Evolutionary conservation across 2,797 vertebrate genomes (phyloP).

Genomic region (Lycodopsis pacificus): DNA sequence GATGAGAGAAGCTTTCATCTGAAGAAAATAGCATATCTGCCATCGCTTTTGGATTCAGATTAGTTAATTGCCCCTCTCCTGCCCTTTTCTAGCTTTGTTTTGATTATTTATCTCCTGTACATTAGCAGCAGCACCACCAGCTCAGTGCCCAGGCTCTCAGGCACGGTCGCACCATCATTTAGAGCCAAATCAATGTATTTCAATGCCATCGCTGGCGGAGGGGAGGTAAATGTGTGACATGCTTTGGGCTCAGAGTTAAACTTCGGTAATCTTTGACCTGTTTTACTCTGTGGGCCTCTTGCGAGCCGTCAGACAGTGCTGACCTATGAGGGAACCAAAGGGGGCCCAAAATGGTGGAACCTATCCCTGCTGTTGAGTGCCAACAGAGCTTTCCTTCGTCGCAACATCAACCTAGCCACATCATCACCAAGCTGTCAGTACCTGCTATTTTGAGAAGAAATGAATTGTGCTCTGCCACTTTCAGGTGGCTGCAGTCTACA

Average conservation of each 20-base stretch:
- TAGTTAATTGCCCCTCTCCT: conserved; percentile 22
- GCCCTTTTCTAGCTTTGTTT: conserved; percentile 5
- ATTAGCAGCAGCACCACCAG: conserved; percentile 6
- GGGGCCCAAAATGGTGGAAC: not conserved
- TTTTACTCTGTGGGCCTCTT: conserved; percentile 8
- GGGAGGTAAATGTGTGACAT: not conserved
- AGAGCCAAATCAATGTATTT: conserved; percentile 12
- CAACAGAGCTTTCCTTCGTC: not conserved
- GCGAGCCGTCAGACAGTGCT: conserved; percentile 23
- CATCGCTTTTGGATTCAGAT: conserved; percentile 14
- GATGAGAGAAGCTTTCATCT: conserved; percentile 69
- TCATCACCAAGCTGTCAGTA: not conserved
- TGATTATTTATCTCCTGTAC: conserved; percentile 17
- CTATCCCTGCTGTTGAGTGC: not conserved
- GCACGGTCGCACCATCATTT: conserved; percentile 11
- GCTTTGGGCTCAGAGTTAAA: conserved; percentile 4
- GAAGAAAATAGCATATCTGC: conserved; percentile 49
- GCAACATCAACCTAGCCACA: not conserved
- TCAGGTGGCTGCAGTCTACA: not conserved
- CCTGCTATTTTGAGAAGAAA: conserved; percentile 4
- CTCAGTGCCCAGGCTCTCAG: conserved; percentile 12
- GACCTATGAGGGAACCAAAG: conserved; percentile 42
- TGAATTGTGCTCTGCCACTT: not conserved
- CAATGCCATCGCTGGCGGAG: not conserved
- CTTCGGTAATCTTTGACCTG: conserved; percentile 26